Base-by-base conservation (phyloP, 2,797 vertebrate genomes). In the Leptodactylus fallax region DNA sequence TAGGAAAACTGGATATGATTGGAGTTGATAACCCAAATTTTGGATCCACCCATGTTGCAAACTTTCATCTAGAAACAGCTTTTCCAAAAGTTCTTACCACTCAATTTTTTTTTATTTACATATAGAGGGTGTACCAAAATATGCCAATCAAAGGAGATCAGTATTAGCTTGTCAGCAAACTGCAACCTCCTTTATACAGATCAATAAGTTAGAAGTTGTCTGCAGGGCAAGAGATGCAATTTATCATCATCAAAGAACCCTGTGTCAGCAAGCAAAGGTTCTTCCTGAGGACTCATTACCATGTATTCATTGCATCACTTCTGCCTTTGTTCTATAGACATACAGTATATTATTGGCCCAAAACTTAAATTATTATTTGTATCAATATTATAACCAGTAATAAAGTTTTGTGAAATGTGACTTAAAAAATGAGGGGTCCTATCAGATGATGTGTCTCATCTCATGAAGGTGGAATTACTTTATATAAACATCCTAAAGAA, bases 41-140 rank as follows among this genome's bases (percentile, higher is more conserved):
- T 67, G 21, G 23, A 55, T 69, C n/a, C 21, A 81, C 16, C 5
- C 19, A 69, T 13, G 61, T 36, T 53, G 49, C 9, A 55, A 83
- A 83, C 49, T 69, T 69, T 27, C 53, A 0, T 36, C 14, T 27
- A 13, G 12, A n/a, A 77, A 51, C 47, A 27, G 8, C 51, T 79
- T 36, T 19, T 3, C 12, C 19, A 1, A 76, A 74, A 49, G 19
- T 76, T 76, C 17, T 17, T 13, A n/a, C 8, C 7, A 21, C 4
- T 79, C 27, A 19, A 1, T 2, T 17, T 58, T 60, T 61, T 23
- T 13, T 5, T 71, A 7, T 56, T 55, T 27, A 16, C 21, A 19
- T 13, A 47, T 63, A 60, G 67, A 58, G 27, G 67, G 82, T 74
- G 69, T 74, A 9, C n/a, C 25, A 74, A 56, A 60, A 74, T 60